A percentile compares a stretch with the other conserved stretches of the same genome.
phyloP scores from a whole-genome alignment of 2,888 invertebrate genomes.

The Microlaimidae sp. region DNA sequence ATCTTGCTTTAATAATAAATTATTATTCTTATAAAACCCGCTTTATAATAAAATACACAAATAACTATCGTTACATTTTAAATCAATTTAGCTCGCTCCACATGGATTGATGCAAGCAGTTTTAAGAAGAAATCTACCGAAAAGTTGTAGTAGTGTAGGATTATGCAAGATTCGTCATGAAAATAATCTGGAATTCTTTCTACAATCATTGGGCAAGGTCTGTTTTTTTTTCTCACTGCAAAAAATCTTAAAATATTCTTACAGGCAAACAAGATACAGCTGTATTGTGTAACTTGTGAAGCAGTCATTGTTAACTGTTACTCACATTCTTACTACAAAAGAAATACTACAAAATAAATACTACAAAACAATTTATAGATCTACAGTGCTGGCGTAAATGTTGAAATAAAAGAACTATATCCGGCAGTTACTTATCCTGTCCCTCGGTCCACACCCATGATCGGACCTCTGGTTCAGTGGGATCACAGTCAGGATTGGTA shows the following conservation, averaged over 20 bases:
- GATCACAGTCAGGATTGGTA: constrained; percentile 71
- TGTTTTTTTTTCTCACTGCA: too few species aligned
- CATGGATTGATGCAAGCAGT: constrained; percentile 85
- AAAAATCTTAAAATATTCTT: too few species aligned
- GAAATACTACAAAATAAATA: too few species aligned
- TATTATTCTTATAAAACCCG: too few species aligned
- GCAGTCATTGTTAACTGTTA: too few species aligned
- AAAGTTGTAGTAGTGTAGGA: constrained; percentile 58
- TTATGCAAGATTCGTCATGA: constrained; percentile 59
- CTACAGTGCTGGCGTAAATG: constrained; percentile 61
- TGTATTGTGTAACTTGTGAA: too few species aligned
- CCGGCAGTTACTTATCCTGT: constrained; percentile 62
- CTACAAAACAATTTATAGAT: too few species aligned
- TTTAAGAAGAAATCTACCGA: constrained; percentile 60
- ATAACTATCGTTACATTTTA: too few species aligned
- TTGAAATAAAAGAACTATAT: constrained; percentile 55
- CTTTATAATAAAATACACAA: too few species aligned
- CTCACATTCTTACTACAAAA: too few species aligned
- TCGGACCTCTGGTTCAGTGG: constrained; percentile 68
- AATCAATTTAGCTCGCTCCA: constrained; percentile 70
- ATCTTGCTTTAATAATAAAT: too few species aligned
- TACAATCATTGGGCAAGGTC: constrained; percentile 65
- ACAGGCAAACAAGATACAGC: too few species aligned
- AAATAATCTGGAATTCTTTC: constrained; percentile 56
- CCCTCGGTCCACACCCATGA: constrained; percentile 63